phyloP scores from a whole-genome alignment of 2,113 vertebrate genomes.

The Varanus salvator region DNA sequence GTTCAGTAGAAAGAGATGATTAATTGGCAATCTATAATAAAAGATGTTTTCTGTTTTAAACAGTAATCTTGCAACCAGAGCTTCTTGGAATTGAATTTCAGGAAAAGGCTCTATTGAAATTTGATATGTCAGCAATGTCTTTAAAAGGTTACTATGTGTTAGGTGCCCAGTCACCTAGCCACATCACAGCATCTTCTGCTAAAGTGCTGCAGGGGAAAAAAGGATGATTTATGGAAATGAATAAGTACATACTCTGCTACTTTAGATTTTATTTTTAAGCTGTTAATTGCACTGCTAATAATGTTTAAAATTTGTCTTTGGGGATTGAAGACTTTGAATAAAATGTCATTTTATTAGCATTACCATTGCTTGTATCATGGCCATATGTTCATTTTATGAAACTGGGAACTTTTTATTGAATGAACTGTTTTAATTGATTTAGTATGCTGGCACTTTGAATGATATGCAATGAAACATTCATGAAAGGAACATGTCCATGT shows the following conservation, averaged over 20 bases:
- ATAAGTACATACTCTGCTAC: not conserved
- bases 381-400: not conserved
- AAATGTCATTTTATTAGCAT: not conserved
- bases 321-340: not conserved
- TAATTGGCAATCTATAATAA: constrained; percentile 41
- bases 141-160: not conserved
- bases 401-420: not conserved
- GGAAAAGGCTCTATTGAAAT: constrained; percentile 40
- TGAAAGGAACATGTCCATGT: not conserved
- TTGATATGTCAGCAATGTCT: not conserved
- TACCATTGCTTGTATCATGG: not conserved
- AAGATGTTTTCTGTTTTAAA: constrained; percentile 42
- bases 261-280: constrained; percentile 5
- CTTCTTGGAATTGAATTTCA: constrained; percentile 44
- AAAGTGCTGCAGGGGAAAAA: not conserved
- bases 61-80: constrained; percentile 36
- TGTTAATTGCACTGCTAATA: not conserved
- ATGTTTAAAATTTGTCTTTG: not conserved
- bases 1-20: constrained; percentile 35
- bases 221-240: not conserved
- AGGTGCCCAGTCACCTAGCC: not conserved
- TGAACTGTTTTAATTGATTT: not conserved
- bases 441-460: not conserved
- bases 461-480: not conserved
- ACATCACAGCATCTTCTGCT: not conserved